Conservation (phyloP, 2,113 vertebrate genomes). For the Arothron firmamentum region DNA sequence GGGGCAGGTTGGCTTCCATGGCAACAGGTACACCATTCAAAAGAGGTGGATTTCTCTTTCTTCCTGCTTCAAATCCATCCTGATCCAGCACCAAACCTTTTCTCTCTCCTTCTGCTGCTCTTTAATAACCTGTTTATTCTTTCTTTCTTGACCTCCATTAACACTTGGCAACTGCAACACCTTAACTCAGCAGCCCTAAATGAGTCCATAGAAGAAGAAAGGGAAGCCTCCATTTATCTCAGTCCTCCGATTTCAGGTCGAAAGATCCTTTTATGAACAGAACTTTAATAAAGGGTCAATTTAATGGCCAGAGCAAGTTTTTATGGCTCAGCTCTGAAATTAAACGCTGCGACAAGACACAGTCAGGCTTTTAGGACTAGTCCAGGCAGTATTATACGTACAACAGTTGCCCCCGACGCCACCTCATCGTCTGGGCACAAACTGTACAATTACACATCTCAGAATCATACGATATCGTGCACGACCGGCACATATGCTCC, state of each 20-base stretch:
- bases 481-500: constrained; percentile 58
- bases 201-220: constrained; percentile 10
- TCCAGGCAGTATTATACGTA: constrained; percentile 2
- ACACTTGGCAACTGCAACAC: constrained; percentile 60
- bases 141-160: constrained; percentile 65
- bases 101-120: constrained; percentile 9
- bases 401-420: constrained; percentile 64
- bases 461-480: constrained; percentile 66
- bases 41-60: too few relatives aligned
- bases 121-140: constrained; percentile 50
- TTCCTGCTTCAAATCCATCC: too few relatives aligned
- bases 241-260: too few relatives aligned
- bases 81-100: too few relatives aligned
- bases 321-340: too few relatives aligned
- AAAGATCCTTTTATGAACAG: too few relatives aligned
- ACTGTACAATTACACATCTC: constrained; percentile 74
- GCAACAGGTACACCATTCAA: constrained; percentile 33
- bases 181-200: constrained; percentile 26
- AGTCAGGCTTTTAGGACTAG: too few relatives aligned
- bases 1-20: constrained; percentile 44
- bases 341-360: too few relatives aligned
- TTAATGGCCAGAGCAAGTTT: too few relatives aligned
- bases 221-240: too few relatives aligned
- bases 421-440: constrained; percentile 22
- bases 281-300: too few relatives aligned